Base-by-base conservation (phyloP, 2,888 invertebrate species). In the Erynnis tages region DNA sequence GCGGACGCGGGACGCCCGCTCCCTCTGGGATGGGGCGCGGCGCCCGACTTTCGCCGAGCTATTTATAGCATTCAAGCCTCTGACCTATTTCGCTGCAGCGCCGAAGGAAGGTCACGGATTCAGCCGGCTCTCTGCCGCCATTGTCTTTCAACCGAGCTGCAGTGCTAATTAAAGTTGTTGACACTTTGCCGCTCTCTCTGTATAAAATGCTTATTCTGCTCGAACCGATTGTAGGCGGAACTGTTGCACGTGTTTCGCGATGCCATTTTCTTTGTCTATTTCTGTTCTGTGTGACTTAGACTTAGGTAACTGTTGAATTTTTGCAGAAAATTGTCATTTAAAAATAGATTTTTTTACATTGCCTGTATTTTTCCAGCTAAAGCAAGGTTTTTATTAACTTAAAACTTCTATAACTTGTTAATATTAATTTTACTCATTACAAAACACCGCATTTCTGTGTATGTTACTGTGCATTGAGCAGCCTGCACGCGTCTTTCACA, bases 61-160 rank as follows among this genome's bases (percentile, higher is more conserved):
- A 89, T 89, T 88, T 87, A 87, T 88, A 89, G 86, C 82, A 82
- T 82, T 83, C 79, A 85, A 86, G 87, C 88, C 86, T 87, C 87
- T 88, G 89, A 89, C 89, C 88, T 85, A 89, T 86, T 87, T 89
- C 77, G 79, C 82, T 86, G 88, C 86, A 86, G 82, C 80, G 77
- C 81, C 79, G 63, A 76, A 78, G 84, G 88, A 89, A 88, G 89
- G 88, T 89, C 89, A 89, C 84, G 87, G 87, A 83, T 87, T 78
- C 83, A 80, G 83, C 80, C 81, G 70, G 77, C 81, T 79, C 79
- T 81, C 73, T 82, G 83, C 72, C 81, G 84, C 86, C 82, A 85
- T 87, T 87, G 88, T 88, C 86, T 85, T 66, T 74, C 76, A 74
- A 78, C 79, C 76, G 78, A 77, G 82, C 72, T 87, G 87, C 88